Conservation (phyloP, 23 tunicate species). For the Halocynthia aurantium region DNA sequence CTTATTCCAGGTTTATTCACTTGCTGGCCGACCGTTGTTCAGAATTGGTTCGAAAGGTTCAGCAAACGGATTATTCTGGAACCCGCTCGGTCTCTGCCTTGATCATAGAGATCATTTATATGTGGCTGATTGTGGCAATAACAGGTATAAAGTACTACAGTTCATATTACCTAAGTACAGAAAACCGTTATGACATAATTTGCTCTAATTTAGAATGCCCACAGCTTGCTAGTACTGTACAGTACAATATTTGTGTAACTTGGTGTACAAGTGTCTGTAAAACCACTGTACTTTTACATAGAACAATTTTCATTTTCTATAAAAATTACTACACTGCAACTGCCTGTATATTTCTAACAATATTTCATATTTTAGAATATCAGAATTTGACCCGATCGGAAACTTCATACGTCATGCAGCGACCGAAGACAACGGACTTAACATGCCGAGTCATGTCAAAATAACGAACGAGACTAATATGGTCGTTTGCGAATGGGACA, state of each 20-base stretch:
- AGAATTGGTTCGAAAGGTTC: slow-evolving; percentile 77
- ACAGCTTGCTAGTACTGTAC: too few relatives aligned
- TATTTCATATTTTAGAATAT: slow-evolving; percentile 34
- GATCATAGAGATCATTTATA: slow-evolving; percentile 41
- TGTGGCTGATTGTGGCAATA: slow-evolving; percentile 91
- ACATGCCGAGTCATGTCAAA: slow-evolving; percentile 73
- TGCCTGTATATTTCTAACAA: not conserved
- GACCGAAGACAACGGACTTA: slow-evolving; percentile 50
- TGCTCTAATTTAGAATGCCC: not conserved
- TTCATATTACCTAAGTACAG: not conserved
- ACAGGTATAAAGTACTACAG: slow-evolving; percentile 54
- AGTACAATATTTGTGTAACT: too few relatives aligned
- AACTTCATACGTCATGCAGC: slow-evolving; percentile 66
- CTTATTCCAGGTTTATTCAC: slow-evolving; percentile 44
- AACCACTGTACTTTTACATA: too few relatives aligned
- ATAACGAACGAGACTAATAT: slow-evolving; percentile 42
- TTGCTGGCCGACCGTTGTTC: slow-evolving; percentile 73
- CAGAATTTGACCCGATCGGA: slow-evolving; percentile 41
- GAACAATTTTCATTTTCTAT: not conserved
- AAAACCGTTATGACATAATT: not conserved
- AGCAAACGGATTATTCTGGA: slow-evolving; percentile 72
- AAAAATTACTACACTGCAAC: not conserved
- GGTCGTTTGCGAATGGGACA: slow-evolving; percentile 71
- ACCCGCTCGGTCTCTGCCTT: slow-evolving; percentile 77
- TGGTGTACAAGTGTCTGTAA: too few relatives aligned